Evolutionary conservation across 2,113 vertebrate genomes (phyloP).

Genomic region (Anoura caudifer): DNA sequence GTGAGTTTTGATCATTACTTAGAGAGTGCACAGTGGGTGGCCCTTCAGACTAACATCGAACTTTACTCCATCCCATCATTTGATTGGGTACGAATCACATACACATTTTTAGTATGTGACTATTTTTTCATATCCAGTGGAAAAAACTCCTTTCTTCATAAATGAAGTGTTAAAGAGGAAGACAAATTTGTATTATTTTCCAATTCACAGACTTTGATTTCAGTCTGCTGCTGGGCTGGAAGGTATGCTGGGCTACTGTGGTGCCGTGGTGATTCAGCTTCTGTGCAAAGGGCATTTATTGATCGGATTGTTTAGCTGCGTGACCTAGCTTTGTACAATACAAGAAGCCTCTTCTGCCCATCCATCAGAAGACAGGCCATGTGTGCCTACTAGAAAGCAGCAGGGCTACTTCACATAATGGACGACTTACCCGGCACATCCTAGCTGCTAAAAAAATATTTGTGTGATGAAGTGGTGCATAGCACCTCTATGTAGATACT

Average conservation of each 20-base stretch:
- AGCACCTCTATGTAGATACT: not conserved
- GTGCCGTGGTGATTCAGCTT: not conserved
- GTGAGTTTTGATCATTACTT: not conserved
- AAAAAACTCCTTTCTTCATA: not conserved
- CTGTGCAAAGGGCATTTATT: not conserved
- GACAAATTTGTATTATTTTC: not conserved
- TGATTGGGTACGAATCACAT: not conserved
- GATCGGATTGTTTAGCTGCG: not conserved
- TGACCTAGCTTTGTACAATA: not conserved
- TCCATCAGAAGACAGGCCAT: not conserved
- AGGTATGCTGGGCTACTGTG: not conserved
- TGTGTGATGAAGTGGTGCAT: not conserved
- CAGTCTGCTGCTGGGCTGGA: not conserved
- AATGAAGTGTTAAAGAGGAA: not conserved
- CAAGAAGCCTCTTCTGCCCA: not conserved
- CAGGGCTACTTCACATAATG: not conserved
- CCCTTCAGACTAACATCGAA: not conserved
- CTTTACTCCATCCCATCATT: not conserved
- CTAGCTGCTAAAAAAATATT: not conserved
- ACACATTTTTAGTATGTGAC: not conserved
- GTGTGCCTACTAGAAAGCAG: not conserved
- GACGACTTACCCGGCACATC: not conserved
- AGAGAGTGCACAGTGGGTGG: not conserved
- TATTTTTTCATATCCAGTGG: not conserved
- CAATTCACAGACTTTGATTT: not conserved